Percentiles rank a stretch among this genome's conserved stretches.
Conservation (phyloP, 2,113 vertebrate genomes). For the Perca fluviatilis region DNA sequence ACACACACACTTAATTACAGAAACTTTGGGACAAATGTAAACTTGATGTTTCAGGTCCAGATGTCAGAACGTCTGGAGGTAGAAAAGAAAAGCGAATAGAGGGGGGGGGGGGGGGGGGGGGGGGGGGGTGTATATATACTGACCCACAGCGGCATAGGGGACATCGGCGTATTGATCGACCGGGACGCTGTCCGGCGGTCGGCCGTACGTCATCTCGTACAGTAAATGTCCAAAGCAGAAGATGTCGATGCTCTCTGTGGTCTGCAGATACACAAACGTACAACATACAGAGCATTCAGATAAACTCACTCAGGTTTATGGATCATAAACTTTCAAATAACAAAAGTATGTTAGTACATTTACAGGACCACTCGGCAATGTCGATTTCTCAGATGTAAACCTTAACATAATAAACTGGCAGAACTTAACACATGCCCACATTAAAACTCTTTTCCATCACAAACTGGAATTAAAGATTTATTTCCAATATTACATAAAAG, state of each 20-base stretch:
- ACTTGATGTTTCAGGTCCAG: neutral
- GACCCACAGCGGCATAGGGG: slow-evolving; percentile 89
- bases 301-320: neutral
- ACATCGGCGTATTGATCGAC: slow-evolving; percentile 89
- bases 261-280: slow-evolving; percentile 78
- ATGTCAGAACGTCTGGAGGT: neutral
- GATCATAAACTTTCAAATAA: slow-evolving; percentile 5
- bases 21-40: neutral
- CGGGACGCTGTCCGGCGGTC: slow-evolving; percentile 90
- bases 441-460: too few relatives aligned
- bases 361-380: neutral
- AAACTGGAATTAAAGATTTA: too few relatives aligned
- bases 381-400: neutral
- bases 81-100: too few relatives aligned
- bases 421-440: too few relatives aligned
- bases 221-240: slow-evolving; percentile 96
- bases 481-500: too few relatives aligned
- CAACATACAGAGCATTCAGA: neutral
- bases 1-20: neutral
- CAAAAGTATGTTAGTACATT: neutral
- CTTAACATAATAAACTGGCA: too few relatives aligned
- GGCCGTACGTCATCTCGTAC: slow-evolving; percentile 96
- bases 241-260: slow-evolving; percentile 92
- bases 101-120: too few relatives aligned
- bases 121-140: too few relatives aligned